Evolutionary conservation across 1,140 invertebrate species (phyloP).

Genomic region (Stegodyphus mimosarum): DNA sequence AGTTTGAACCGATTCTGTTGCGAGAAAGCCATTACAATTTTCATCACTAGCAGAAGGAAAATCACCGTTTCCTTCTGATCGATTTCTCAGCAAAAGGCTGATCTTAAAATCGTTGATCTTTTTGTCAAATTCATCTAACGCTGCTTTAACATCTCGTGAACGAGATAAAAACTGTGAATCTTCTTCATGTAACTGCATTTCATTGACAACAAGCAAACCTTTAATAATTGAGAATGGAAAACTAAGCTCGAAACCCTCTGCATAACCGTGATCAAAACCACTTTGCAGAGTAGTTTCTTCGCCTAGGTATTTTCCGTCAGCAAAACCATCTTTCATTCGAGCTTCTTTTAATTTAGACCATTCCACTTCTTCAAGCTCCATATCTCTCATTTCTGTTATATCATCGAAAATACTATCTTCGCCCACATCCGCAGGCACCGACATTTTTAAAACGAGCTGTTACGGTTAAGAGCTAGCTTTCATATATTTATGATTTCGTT

Average conservation of each 20-base stretch:
- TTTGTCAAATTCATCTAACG: slow-evolving; percentile 6
- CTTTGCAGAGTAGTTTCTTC: slow-evolving; percentile 19
- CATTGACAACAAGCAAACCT: slow-evolving; percentile 17
- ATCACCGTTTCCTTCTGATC: not conserved
- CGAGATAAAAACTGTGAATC: not conserved
- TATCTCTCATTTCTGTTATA: not conserved
- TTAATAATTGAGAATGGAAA: slow-evolving; percentile 14
- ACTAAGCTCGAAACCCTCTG: slow-evolving; percentile 17
- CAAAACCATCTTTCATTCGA: slow-evolving; percentile 26
- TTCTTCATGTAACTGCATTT: not conserved
- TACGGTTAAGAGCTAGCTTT: too few species aligned
- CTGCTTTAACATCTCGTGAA: not conserved
- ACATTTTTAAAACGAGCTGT: not conserved
- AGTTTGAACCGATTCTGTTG: not conserved
- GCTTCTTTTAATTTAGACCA: slow-evolving; percentile 27
- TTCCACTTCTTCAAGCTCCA: slow-evolving; percentile 9
- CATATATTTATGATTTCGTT: too few species aligned
- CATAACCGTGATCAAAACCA: slow-evolving; percentile 20
- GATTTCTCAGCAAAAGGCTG: not conserved
- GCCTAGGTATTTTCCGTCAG: slow-evolving; percentile 15
- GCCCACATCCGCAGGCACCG: not conserved
- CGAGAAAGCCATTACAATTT: not conserved
- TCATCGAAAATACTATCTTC: not conserved
- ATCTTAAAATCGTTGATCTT: slow-evolving; percentile 21
- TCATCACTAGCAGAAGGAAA: not conserved